Evolutionary conservation across 2,888 invertebrate species (phyloP).

Genomic region (Eurois occulta): DNA sequence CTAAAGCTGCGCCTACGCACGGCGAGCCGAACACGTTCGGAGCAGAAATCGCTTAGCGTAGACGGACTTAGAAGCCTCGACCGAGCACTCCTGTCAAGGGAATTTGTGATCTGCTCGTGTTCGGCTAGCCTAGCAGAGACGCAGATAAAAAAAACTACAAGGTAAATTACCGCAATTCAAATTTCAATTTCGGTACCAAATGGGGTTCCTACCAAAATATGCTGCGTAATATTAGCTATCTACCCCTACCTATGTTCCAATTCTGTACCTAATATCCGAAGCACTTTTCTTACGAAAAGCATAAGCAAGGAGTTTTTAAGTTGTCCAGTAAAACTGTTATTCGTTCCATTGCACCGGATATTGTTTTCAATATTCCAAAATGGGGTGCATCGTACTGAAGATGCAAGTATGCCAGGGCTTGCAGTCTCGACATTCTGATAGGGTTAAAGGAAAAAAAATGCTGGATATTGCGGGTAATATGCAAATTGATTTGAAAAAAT

Average conservation of each 20-base stretch:
- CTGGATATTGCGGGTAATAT: slow-evolving; percentile 28
- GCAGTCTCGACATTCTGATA: background rate
- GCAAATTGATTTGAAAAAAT: slow-evolving; percentile 41
- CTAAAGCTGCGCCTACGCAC: too few species aligned
- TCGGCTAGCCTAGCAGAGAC: too few species aligned
- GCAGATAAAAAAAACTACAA: background rate
- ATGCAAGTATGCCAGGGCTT: slow-evolving; percentile 47
- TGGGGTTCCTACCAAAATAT: background rate
- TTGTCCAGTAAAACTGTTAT: slow-evolving; percentile 58
- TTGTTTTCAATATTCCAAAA: slow-evolving; percentile 77
- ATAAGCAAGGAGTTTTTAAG: slow-evolving; percentile 51
- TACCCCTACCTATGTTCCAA: slow-evolving; percentile 16
- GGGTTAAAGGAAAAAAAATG: slow-evolving; percentile 30
- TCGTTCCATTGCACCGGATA: slow-evolving; percentile 62
- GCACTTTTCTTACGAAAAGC: slow-evolving; percentile 28
- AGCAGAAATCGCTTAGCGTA: too few species aligned
- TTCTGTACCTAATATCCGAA: slow-evolving; percentile 1
- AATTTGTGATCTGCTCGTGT: too few species aligned
- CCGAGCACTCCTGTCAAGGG: too few species aligned
- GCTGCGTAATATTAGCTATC: background rate
- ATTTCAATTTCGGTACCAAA: slow-evolving; percentile 10
- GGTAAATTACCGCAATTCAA: background rate
- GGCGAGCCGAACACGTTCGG: too few species aligned
- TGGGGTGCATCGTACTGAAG: slow-evolving; percentile 69
- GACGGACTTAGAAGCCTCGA: too few species aligned